Evolutionary conservation across 1,140 invertebrate genomes (phyloP), one percentile per base, ranked within the genome.

Genomic region (Adelges cooleyi): DNA sequence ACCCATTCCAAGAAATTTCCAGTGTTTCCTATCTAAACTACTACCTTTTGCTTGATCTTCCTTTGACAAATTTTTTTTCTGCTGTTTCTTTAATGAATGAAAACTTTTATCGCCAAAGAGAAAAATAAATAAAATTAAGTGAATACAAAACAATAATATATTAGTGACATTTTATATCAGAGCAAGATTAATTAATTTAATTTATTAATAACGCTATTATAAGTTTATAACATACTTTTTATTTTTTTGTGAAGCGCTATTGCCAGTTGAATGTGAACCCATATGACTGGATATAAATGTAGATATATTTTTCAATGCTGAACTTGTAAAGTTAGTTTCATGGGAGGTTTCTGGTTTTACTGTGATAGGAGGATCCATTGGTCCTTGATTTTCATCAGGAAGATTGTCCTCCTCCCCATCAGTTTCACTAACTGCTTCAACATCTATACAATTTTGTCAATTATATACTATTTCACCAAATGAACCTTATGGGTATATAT

Each of bases 21-120:
- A 74, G 71, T 84, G 86, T 75, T 87, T 87, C 68, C 86, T 74
- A 75, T 87, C 86, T 65, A 87, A 79, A 72, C 85, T 87, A 29
- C 66, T 74, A 73, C 69, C 74, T 74, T 33, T 78, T 77, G 68
- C 67, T 56, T 54, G 66, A 42, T 68, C 67, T 48, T 65, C 67
- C 56, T 65, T 56, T n/a, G 51, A 15, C 22, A 51, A 22, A 51
- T 71, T 67, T 75, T 82, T 66, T 15, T 62, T 62, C 73, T 72
- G 78, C 70, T 73, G 76, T 70, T 86, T 86, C 51, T 85, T 85
- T 42, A 87, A 70, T 1, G 85, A 86, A 23, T 83, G 81, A 70
- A 86, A 84, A 62, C 80, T 80, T 67, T 75, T 74, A 9, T 71
- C 66, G 10, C 66, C 62, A 46, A 46, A 29, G 8, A 59, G 29